These are phyloP conservation scores for Caenorhabditis japonica DNA, from an alignment of 2,888 invertebrate genomes.

Conservation along the genomic window DNA sequence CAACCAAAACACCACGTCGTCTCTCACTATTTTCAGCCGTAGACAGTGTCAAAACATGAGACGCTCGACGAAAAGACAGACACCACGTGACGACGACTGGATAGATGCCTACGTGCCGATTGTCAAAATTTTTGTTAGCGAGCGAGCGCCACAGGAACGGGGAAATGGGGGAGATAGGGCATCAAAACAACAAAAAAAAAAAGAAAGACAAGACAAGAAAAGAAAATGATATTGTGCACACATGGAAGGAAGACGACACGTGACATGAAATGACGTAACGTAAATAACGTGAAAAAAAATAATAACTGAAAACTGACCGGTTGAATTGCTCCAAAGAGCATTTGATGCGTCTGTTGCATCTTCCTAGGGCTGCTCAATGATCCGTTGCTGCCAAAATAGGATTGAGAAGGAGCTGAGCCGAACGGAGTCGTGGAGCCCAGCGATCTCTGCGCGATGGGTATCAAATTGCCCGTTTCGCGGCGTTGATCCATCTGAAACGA, in stretches of 20 bases:
- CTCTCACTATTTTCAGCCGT: neutral
- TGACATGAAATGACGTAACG: neutral
- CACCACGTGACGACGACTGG: conserved; percentile 23
- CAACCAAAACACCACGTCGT: conserved; percentile 8
- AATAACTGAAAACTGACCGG: conserved; percentile 36
- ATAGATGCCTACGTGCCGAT: conserved; percentile 36
- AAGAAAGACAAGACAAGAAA: neutral
- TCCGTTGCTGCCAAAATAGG: conserved; percentile 34
- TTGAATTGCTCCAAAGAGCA: conserved; percentile 42
- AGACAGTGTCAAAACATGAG: conserved; percentile 42
- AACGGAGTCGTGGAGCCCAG: conserved; percentile 41
- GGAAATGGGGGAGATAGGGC: conserved; percentile 24
- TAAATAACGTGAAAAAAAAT: conserved; percentile 3
- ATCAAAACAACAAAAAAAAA: conserved; percentile 24
- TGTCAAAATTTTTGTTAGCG: conserved; percentile 20
- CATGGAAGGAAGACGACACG: neutral
- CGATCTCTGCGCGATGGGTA: conserved; percentile 44
- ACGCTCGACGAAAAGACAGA: conserved; percentile 14
- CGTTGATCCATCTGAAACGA: conserved; percentile 55
- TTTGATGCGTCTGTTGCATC: conserved; percentile 44
- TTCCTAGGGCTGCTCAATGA: conserved; percentile 36
- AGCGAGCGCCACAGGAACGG: conserved; percentile 17
- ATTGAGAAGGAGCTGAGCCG: conserved; percentile 45
- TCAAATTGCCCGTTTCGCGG: conserved; percentile 53
- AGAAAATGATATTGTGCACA: neutral